Evolutionary conservation across 2,113 vertebrate species (phyloP).

Genomic region (Halcyon malimbica): DNA sequence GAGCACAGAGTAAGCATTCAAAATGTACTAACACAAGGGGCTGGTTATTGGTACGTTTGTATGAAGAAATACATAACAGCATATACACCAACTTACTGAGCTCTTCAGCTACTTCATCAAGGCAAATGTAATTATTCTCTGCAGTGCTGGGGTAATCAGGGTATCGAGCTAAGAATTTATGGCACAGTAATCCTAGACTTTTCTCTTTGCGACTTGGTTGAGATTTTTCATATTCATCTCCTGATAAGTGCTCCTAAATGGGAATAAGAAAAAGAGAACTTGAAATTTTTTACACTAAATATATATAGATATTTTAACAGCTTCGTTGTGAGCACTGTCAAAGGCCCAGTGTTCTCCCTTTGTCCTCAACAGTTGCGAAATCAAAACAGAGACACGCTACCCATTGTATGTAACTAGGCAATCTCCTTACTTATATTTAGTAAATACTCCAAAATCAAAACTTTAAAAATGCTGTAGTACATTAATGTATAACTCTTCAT

Average conservation of each 20-base stretch:
- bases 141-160: constrained; percentile 85
- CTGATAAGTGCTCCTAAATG: constrained; percentile 81
- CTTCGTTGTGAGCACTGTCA: background rate
- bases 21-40: accelerated
- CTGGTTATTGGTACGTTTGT: background rate
- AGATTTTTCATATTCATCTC: constrained; percentile 88
- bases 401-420: background rate
- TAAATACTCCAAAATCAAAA: background rate
- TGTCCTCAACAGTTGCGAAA: background rate
- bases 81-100: constrained; percentile 82
- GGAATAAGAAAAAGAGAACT: background rate
- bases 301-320: background rate
- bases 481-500: background rate
- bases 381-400: background rate
- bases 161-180: constrained; percentile 92
- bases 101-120: constrained; percentile 92
- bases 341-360: background rate
- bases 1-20: background rate
- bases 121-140: constrained; percentile 87
- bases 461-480: accelerated
- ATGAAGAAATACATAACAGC: background rate
- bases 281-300: background rate
- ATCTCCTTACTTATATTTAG: background rate
- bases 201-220: constrained; percentile 95
- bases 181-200: constrained; percentile 92